Conservation (phyloP, 2,797 vertebrate species). For the Arnoldichthys spilopterus region DNA sequence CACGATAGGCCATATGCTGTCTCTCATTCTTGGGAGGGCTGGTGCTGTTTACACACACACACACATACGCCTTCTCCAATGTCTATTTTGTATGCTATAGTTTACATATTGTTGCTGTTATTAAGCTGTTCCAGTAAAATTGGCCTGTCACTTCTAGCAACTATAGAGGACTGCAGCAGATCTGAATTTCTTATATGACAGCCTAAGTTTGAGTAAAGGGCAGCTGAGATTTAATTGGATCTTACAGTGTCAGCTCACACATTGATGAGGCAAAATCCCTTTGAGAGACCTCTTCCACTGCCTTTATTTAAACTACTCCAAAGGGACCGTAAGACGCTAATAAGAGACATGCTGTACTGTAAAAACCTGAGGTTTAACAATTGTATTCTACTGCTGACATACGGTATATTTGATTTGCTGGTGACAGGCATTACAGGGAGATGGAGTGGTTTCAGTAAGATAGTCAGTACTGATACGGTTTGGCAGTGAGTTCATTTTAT, state of each 20-base stretch:
- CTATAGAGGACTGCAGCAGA: neutral
- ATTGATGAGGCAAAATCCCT: neutral
- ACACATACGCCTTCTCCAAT: neutral
- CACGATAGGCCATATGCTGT: neutral
- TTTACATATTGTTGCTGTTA: neutral
- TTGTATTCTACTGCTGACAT: neutral
- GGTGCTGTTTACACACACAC: neutral
- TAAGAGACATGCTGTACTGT: neutral
- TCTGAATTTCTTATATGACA: neutral
- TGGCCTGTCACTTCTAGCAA: neutral
- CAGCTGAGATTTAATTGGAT: slow-evolving; percentile 32
- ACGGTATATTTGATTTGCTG: neutral
- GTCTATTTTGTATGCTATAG: neutral
- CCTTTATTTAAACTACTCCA: neutral
- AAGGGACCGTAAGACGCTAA: slow-evolving; percentile 9
- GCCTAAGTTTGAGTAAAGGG: slow-evolving; percentile 33
- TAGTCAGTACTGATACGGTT: neutral
- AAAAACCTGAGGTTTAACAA: neutral
- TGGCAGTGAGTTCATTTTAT: neutral
- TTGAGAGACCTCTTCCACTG: neutral
- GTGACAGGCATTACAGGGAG: neutral
- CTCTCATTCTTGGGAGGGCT: neutral
- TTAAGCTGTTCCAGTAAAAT: neutral
- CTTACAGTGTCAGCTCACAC: slow-evolving; percentile 22
- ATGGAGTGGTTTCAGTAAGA: neutral